Base-by-base conservation (phyloP, 2,797 vertebrate genomes). In the Hyperoplus lanceolatus region DNA sequence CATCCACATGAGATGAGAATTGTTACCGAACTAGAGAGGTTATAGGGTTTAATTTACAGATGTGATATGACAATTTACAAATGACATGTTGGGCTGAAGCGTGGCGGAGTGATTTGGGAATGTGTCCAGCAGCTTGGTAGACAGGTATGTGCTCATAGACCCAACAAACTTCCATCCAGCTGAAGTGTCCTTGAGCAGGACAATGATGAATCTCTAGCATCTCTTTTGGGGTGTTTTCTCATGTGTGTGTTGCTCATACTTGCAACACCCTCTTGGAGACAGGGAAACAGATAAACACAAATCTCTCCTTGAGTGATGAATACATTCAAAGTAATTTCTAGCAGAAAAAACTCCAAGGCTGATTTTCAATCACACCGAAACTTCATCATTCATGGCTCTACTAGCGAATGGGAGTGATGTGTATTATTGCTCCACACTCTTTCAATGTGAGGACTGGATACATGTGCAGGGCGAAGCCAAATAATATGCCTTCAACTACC, bases 121-220 rank as follows among this genome's bases (percentile, higher is more conserved):
- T 41, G 53, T 65, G 55, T 87, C 58, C 18, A 61, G 82, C 62
- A 70, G 36, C 48, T 41, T 56, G 39, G 42, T 69, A 63, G 59
- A 55, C 67, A 41, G 75, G 48, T 57, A 61, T 83, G 50, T 82
- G 51, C 64, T 65, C 43, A 6, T 8, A 66, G 14, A 55, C 64
- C 79, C 74, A 60, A 41, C 65, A 42, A 82, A 50, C 58, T 3
- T 60, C 18, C 36, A 36, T n/a, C 15, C 12, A 67, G 53, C 75
- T 70, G 50, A 87, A 89, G 83, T 72, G 81, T 80, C 81, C 83
- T 89, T 87, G 81, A 87, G 60, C 55, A 71, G 61, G 58, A 84
- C 72, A 70, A 73, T 81, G 45, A 73, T 81, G 45, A 85, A 79
- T 81, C 65, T 21, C 21, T n/a, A 61, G 65, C 38, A 56, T 67